Evolutionary conservation across 2,797 vertebrate genomes (phyloP).

Genomic region (Monodelphis domestica): DNA sequence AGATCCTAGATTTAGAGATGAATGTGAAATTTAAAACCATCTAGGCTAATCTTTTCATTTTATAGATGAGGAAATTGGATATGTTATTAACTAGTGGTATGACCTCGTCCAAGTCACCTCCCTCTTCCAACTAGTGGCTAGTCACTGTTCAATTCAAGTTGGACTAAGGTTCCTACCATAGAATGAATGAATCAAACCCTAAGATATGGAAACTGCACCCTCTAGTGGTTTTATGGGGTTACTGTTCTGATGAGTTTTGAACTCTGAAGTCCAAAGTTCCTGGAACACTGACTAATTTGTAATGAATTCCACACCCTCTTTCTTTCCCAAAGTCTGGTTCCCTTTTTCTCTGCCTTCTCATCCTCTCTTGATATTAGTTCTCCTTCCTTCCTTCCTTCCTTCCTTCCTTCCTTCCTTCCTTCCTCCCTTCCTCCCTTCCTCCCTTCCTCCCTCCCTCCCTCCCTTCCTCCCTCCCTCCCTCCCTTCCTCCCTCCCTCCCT

Average conservation of each 20-base stretch:
- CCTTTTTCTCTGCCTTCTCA: neutral
- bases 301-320: neutral
- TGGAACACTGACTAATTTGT: neutral
- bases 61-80: neutral
- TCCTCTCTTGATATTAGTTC: neutral
- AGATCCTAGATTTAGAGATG: too few relatives aligned
- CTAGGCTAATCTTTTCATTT: neutral
- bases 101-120: neutral
- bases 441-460: too few relatives aligned
- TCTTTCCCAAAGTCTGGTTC: neutral
- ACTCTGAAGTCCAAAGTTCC: neutral
- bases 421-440: too few relatives aligned
- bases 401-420: too few relatives aligned
- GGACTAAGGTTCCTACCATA: neutral
- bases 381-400: constrained; percentile 16
- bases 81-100: neutral
- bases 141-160: neutral
- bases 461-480: too few relatives aligned
- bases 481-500: too few relatives aligned
- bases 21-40: neutral
- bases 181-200: neutral
- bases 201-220: neutral
- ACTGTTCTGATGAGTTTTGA: too few relatives aligned
- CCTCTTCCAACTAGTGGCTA: too few relatives aligned
- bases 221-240: constrained; percentile 31